These are phyloP conservation scores for Tachysurus fulvidraco DNA, from an alignment of 2,113 vertebrate genomes.

Conservation along the genomic window DNA sequence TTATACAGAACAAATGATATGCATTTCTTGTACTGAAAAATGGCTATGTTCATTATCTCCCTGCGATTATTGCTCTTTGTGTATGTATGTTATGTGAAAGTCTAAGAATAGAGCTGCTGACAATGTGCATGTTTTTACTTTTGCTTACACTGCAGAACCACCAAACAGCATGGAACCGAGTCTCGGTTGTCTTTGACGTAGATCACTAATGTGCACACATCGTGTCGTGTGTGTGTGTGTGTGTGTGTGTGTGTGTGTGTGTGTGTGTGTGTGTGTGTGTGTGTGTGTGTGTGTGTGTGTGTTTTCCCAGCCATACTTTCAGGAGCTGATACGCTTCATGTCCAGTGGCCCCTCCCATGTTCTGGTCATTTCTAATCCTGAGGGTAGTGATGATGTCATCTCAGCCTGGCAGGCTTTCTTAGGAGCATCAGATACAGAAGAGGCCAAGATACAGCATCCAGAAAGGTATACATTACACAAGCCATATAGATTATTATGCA, in stretches of 20 bases:
- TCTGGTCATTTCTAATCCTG: slow-evolving; percentile 77
- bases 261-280: slow-evolving; percentile 12
- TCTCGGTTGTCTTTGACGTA: slow-evolving; percentile 33
- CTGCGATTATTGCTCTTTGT: slow-evolving; percentile 16
- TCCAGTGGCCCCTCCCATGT: slow-evolving; percentile 80
- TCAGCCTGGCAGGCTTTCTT: slow-evolving; percentile 77
- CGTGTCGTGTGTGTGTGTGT: slow-evolving; percentile 20
- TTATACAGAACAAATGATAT: not conserved
- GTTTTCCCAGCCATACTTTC: slow-evolving; percentile 73
- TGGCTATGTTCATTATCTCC: not conserved
- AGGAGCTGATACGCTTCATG: slow-evolving; percentile 81
- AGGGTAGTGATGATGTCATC: slow-evolving; percentile 68
- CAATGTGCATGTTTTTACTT: slow-evolving; percentile 48
- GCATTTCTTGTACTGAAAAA: not conserved
- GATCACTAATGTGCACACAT: slow-evolving; percentile 15
- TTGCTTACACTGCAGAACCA: slow-evolving; percentile 56
- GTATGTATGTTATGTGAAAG: slow-evolving; percentile 17
- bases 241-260: slow-evolving; percentile 21
- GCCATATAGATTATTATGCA: not conserved
- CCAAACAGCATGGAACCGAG: slow-evolving; percentile 18
- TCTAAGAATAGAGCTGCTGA: slow-evolving; percentile 62
- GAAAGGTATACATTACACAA: slow-evolving; percentile 69
- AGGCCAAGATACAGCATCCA: slow-evolving; percentile 77
- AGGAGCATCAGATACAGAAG: slow-evolving; percentile 74
- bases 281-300: slow-evolving; percentile 28